A percentile compares a stretch with the other conserved stretches of the same genome.
These are phyloP conservation scores for Agrotis puta DNA, from an alignment of 2,888 invertebrate genomes.

Conservation along the genomic window DNA sequence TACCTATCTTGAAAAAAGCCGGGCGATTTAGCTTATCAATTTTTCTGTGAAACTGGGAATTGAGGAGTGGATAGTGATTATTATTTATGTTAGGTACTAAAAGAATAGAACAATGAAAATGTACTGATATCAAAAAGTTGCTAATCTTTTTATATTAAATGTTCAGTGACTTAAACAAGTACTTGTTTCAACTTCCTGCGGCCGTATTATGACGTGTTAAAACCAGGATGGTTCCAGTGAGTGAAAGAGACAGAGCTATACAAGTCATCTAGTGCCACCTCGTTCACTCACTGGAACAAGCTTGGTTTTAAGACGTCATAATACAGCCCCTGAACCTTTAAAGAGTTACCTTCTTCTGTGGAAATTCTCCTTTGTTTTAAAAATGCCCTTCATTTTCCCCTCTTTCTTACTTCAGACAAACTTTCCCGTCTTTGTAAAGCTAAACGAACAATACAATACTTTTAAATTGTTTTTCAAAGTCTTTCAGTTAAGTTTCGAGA, in stretches of 20 bases:
- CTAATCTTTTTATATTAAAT: not conserved
- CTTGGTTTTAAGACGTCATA: too few relatives aligned
- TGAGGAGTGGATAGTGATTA: not conserved
- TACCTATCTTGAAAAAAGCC: too few relatives aligned
- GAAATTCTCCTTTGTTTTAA: not conserved
- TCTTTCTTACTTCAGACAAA: not conserved
- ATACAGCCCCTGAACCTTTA: not conserved
- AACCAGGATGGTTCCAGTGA: too few relatives aligned
- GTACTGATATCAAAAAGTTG: not conserved
- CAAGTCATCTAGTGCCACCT: too few relatives aligned
- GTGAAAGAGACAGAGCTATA: too few relatives aligned
- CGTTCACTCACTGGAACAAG: too few relatives aligned
- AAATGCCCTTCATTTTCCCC: not conserved
- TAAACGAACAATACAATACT: not conserved
- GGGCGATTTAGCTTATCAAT: slow-evolving; percentile 11
- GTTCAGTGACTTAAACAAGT: not conserved
- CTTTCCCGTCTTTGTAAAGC: not conserved
- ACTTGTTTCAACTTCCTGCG: not conserved
- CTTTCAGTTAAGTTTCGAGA: not conserved
- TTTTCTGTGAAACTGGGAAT: slow-evolving; percentile 1
- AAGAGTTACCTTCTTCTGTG: not conserved
- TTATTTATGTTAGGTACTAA: not conserved
- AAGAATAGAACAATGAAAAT: not conserved
- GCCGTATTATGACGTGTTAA: too few relatives aligned
- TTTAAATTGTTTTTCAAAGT: not conserved